A percentile compares a stretch with the other conserved stretches of the same genome.
Conservation (phyloP, 1,140 invertebrate genomes). For the Zaprionus camerounensis region DNA sequence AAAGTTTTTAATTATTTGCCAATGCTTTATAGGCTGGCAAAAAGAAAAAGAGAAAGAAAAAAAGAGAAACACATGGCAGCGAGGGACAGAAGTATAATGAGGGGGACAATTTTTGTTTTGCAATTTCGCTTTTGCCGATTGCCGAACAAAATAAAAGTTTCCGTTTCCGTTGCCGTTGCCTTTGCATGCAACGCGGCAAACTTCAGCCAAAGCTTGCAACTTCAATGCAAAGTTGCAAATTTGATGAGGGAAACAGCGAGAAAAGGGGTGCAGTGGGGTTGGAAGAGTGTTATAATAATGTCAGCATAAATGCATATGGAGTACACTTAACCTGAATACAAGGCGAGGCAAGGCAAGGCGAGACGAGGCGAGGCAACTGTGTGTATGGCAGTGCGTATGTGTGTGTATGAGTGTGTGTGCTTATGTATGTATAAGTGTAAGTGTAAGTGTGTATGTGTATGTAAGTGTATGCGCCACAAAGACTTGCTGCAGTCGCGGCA, state of each 20-base stretch:
- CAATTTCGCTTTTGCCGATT: constrained; percentile 50
- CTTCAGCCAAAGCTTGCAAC: constrained; percentile 70
- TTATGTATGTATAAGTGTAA: neutral
- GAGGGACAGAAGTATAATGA: constrained; percentile 37
- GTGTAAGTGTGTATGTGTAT: neutral
- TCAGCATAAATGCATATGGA: constrained; percentile 79
- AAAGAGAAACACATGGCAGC: neutral
- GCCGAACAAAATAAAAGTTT: constrained; percentile 43
- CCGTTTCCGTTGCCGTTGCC: neutral
- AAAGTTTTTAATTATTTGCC: constrained; percentile 82
- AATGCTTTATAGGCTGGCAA: constrained; percentile 55
- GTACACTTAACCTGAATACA: constrained; percentile 74
- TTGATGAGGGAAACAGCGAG: neutral
- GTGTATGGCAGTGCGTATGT: constrained; percentile 4
- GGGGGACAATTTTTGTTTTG: constrained; percentile 45
- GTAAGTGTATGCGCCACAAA: constrained; percentile 23
- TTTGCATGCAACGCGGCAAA: constrained; percentile 53
- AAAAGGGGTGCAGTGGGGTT: neutral
- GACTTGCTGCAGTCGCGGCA: constrained; percentile 19
- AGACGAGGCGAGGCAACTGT: constrained; percentile 26
- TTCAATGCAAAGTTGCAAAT: constrained; percentile 26
- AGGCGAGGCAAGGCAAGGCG: constrained; percentile 40
- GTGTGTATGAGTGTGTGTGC: neutral
- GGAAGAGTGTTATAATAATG: constrained; percentile 64
- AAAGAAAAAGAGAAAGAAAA: neutral